Base-by-base conservation (phyloP, 2,888 invertebrate genomes). In the Spatulosminthurus flaviceps region DNA sequence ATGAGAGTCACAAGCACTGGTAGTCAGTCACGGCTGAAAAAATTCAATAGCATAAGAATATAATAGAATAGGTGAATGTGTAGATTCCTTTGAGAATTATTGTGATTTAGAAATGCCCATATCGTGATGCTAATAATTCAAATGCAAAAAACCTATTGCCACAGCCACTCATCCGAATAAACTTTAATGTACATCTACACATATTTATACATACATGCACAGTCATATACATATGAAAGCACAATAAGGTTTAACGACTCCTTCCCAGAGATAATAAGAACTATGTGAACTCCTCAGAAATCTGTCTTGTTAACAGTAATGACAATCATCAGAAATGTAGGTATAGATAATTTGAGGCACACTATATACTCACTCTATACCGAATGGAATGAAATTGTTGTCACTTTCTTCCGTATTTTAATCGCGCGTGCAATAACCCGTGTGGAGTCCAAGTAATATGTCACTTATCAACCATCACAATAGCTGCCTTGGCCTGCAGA, bases 101-200 rank as follows among this genome's bases (percentile, higher is more conserved):
- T 51, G 21, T 43, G 41, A 22, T 26, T 42, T 21, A 28, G 41
- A 41, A 42, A 76, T 69, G 69, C 21, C 43, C 29, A 51, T 51
- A 51, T 60, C 69, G 43, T 67, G 26, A 67, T 67, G 67, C 67
- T 28, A 67, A n/a, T n/a, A n/a, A 67, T 67, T 67, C 67, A 51
- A 51, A 51, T 51, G 51, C 51, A 51, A 51, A 51, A n/a, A 51
- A 19, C 51, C 1, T 51, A 51, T 51, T 51, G 51, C 16, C 16
- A 51, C 16, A 51, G 16, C 16, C 51, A 11, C 9, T 51, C 51
- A 51, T 51, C 51, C n/a, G 16, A 16, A 51, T 19, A n/a, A 5
- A 51, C 9, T 1, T 51, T 51, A 51, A 5, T 51, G 9, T 19
- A 19, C 16, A 19, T 51, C n/a, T 13, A 2, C 16, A 13, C n/a